Percentiles rank a stretch among this genome's conserved stretches.
phyloP scores from a whole-genome alignment of 2,113 vertebrate genomes.

The Polypterus senegalus region DNA sequence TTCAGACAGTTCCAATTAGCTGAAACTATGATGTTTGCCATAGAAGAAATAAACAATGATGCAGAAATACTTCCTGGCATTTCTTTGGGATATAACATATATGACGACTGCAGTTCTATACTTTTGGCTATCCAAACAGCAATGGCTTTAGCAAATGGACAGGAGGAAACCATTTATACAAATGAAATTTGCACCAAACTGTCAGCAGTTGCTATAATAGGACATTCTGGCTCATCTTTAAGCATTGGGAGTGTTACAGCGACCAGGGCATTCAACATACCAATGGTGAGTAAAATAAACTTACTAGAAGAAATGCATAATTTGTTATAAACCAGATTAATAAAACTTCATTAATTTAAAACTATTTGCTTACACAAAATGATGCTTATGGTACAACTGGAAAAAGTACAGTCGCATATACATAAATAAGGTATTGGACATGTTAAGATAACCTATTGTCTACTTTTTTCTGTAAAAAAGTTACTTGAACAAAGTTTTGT shows the following conservation, averaged over 20 bases:
- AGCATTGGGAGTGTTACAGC: constrained; percentile 50
- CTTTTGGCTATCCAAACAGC: constrained; percentile 44
- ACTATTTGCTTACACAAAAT: too few relatives aligned
- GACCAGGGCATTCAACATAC: constrained; percentile 43
- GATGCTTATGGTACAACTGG: too few relatives aligned
- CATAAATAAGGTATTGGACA: too few relatives aligned
- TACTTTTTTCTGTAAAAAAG: too few relatives aligned
- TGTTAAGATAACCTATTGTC: too few relatives aligned
- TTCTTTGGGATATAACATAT: constrained; percentile 50
- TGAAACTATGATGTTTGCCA: constrained; percentile 47
- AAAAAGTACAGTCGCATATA: too few relatives aligned
- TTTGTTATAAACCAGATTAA: neutral
- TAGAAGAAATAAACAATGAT: constrained; percentile 50
- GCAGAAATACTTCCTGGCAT: constrained; percentile 33
- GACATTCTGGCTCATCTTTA: constrained; percentile 50
- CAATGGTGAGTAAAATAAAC: constrained; percentile 36
- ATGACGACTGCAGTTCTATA: constrained; percentile 50
- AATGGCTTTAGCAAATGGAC: constrained; percentile 10
- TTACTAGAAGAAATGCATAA: neutral
- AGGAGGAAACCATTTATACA: neutral
- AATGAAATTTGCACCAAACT: neutral
- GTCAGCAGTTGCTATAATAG: constrained; percentile 30
- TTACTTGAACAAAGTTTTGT: neutral
- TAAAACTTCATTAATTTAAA: neutral
- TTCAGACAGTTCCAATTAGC: constrained; percentile 50